A percentile compares a stretch with the other conserved stretches of the same genome.
Conservation (phyloP, 2,888 invertebrate genomes). For the Conomelus anceps region DNA sequence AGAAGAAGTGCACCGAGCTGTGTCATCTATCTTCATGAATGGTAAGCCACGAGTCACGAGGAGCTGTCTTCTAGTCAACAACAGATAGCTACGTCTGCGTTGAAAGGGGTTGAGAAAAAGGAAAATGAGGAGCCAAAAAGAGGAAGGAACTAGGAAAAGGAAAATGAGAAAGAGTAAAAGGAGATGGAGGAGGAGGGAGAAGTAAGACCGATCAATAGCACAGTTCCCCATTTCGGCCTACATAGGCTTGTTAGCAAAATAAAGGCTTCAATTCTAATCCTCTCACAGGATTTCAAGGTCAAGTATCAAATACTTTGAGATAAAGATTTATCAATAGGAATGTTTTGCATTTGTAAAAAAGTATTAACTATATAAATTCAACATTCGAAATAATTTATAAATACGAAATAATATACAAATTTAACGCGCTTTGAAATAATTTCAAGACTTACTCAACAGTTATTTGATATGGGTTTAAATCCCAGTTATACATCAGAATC, state of each 20-base stretch:
- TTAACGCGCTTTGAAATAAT: no score
- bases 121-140: background rate
- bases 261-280: background rate
- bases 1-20: background rate
- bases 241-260: background rate
- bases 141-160: no score
- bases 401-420: no score
- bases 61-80: background rate
- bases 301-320: background rate
- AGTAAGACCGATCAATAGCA: background rate
- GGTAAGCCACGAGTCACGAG: background rate
- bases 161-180: background rate
- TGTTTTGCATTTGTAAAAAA: no score
- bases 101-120: background rate
- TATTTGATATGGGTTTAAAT: no score
- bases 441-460: no score
- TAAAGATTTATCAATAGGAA: no score
- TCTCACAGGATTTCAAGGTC: background rate
- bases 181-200: background rate
- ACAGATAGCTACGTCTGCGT: background rate
- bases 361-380: no score
- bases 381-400: no score
- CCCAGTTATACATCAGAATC: no score
- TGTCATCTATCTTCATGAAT: background rate
- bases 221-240: background rate